A percentile compares a stretch with the other conserved stretches of the same genome.
Conservation (phyloP, 1,140 invertebrate genomes). For the Araneus ventricosus region DNA sequence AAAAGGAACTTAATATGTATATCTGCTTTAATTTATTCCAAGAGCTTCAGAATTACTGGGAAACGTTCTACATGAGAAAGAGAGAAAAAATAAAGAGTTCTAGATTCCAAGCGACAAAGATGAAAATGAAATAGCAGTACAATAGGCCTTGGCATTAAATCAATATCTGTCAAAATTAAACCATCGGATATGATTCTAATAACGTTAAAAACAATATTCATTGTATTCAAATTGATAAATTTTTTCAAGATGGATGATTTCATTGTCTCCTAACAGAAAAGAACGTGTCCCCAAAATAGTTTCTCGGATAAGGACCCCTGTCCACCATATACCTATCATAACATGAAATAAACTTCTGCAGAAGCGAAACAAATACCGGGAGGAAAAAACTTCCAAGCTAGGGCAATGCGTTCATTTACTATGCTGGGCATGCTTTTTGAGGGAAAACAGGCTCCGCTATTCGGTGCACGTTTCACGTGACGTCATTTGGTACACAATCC, state of each 20-base stretch:
- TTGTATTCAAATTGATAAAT: slow-evolving; percentile 56
- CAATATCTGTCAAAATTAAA: slow-evolving; percentile 57
- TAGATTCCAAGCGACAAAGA: not conserved
- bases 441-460: not conserved
- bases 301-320: slow-evolving; percentile 7
- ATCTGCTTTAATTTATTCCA: not conserved
- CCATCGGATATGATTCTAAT: slow-evolving; percentile 26
- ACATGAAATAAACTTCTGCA: slow-evolving; percentile 10
- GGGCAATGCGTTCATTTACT: slow-evolving; percentile 31
- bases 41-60: not conserved
- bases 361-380: slow-evolving; percentile 12
- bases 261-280: slow-evolving; percentile 33
- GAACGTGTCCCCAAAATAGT: slow-evolving; percentile 32
- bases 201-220: slow-evolving; percentile 54
- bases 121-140: not conserved
- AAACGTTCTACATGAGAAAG: not conserved
- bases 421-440: slow-evolving; percentile 41
- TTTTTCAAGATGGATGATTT: slow-evolving; percentile 41
- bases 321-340: not conserved
- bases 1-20: not conserved
- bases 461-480: slow-evolving; percentile 51
- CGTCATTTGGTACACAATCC: slow-evolving; percentile 62
- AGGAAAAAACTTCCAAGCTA: slow-evolving; percentile 14
- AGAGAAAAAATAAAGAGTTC: not conserved
- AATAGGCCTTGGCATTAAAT: slow-evolving; percentile 39